phyloP scores from a whole-genome alignment of 2,113 vertebrate genomes.

The Oryctolagus cuniculus region DNA sequence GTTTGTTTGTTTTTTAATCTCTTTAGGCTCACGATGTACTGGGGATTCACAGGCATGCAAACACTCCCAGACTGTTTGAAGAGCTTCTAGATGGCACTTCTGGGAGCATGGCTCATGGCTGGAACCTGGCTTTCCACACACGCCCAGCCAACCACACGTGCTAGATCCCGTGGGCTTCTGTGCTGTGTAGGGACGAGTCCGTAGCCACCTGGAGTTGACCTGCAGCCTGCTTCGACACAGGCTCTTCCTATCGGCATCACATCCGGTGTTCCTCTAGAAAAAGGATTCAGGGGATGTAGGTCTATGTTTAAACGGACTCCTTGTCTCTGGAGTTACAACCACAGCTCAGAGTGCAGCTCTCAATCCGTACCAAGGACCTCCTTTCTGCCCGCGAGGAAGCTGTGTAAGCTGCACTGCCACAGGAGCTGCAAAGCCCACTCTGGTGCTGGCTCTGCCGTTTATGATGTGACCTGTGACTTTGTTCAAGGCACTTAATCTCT shows the following conservation, averaged over 20 bases:
- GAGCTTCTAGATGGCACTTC: neutral
- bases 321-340: conserved; percentile 29
- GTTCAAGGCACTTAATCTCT: neutral
- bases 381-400: neutral
- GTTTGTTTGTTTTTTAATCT: neutral
- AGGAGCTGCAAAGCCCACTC: neutral
- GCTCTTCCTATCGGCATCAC: neutral
- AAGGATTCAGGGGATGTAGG: neutral
- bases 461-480: neutral
- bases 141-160: neutral
- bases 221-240: neutral
- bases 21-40: neutral
- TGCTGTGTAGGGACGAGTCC: neutral
- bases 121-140: neutral
- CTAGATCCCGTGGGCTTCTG: neutral
- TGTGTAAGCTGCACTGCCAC: too few species aligned
- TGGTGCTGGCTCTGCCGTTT: neutral
- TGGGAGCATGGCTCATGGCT: neutral
- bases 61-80: neutral
- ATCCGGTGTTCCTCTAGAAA: neutral
- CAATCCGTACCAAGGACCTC: neutral
- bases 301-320: neutral
- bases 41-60: neutral
- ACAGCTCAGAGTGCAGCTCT: neutral
- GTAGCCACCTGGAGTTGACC: neutral